Conservation (phyloP, 2,113 vertebrate species). For the Elanoides forficatus region DNA sequence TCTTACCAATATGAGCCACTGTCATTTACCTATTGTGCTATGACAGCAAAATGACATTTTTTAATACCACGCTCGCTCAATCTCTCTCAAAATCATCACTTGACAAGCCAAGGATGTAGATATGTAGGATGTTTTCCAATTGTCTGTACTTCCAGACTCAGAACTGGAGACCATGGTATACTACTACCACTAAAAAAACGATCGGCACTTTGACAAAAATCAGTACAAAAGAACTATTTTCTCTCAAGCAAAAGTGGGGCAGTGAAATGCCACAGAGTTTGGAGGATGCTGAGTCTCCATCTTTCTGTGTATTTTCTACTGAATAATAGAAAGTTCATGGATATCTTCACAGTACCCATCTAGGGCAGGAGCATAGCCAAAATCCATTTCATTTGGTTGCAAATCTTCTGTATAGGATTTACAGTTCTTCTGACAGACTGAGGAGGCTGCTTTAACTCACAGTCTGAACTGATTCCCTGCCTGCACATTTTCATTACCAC, state of each 20-base stretch:
- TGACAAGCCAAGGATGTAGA: neutral
- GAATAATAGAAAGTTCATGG: conserved; percentile 3
- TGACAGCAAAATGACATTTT: neutral
- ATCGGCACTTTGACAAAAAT: neutral
- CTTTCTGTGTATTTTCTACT: neutral
- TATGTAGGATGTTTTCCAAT: neutral
- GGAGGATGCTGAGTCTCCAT: neutral
- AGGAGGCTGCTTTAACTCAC: neutral
- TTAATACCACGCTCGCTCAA: neutral
- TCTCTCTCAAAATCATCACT: neutral
- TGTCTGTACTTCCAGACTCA: neutral
- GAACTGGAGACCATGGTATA: neutral
- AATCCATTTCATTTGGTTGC: neutral
- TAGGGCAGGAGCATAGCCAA: neutral
- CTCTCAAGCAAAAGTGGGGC: neutral
- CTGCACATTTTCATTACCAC: neutral
- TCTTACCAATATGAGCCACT: neutral
- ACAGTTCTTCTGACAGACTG: neutral
- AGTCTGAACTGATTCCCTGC: neutral
- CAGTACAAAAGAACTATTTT: neutral
- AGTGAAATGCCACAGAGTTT: neutral
- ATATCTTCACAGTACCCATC: neutral
- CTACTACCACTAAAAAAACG: neutral
- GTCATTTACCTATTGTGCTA: neutral
- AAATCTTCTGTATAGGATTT: conserved; percentile 38